Evolutionary conservation across 2,888 invertebrate species (phyloP).

Genomic region (Spisula solida): DNA sequence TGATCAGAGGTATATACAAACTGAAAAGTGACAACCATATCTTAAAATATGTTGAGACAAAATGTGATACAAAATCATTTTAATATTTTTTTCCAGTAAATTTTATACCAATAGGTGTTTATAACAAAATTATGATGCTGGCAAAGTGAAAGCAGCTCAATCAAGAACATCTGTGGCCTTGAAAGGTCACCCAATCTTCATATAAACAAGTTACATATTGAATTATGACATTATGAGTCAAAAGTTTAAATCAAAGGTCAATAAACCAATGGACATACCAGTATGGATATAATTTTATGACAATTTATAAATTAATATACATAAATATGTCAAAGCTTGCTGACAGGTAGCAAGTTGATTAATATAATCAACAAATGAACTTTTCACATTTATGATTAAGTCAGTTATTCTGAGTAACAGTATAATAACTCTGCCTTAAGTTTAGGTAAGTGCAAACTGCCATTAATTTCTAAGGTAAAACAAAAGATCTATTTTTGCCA

Average conservation of each 20-base stretch:
- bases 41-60: no score
- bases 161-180: background rate
- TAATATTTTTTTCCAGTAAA: no score
- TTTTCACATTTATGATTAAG: background rate
- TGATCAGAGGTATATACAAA: no score
- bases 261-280: slow-evolving; percentile 20
- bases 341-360: slow-evolving; percentile 7
- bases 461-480: no score
- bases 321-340: slow-evolving; percentile 1
- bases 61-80: no score
- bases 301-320: background rate
- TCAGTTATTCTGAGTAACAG: no score
- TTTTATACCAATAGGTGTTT: no score
- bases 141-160: background rate
- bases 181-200: background rate
- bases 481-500: no score
- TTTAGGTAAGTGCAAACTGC: slow-evolving; percentile 9
- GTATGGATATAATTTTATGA: background rate
- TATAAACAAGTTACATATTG: background rate
- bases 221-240: background rate
- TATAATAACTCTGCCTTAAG: background rate
- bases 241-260: background rate
- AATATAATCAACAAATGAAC: background rate
- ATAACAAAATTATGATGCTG: background rate
- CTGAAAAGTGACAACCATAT: no score